Base-by-base conservation (phyloP, 2,888 invertebrate genomes). In the Erebia aethiops region DNA sequence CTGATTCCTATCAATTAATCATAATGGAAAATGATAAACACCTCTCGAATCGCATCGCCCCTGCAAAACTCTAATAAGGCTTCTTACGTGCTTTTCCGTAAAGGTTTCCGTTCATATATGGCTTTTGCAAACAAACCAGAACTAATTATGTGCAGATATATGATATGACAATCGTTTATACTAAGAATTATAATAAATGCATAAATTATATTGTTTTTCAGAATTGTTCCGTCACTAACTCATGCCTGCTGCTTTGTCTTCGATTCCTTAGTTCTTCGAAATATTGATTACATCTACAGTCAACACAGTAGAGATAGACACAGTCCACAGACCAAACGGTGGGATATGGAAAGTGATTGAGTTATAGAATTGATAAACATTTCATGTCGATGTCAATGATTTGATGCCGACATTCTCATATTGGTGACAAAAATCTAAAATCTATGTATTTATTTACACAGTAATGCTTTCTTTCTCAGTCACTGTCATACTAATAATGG, bases 41-140 rank as follows among this genome's bases (percentile, higher is more conserved):
- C 66, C 58, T 60, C 58, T 54, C 63, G 52, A 65, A 68, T 54
- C 67, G 35, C 35, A 67, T 74, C 69, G 71, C 72, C 70, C 71
- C 71, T 65, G 64, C 49, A 49, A 61, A 69, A 70, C 74, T 70
- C 68, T 69, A 69, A 72, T 72, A 71, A 69, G 72, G 72, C 61
- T 72, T 74, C 70, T 7, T 26, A 16, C 21, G 72, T 71, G 69
- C 74, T 79, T 79, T 82, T 81, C 81, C 74, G 57, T 35, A 52
- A 73, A 74, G 71, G 69, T 76, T 77, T 77, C 77, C 79, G 74
- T 71, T 77, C 74, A 67, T 77, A 75, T 77, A 79, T 72, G 77
- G 75, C 69, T 77, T 49, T 66, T 67, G 62, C 69, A 14, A 10
- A 57, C 16, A 46, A 66, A 71, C 52, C 65, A 61, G 60, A 66